Evolutionary conservation across 2,113 vertebrate genomes (phyloP).

Genomic region (Hucho hucho): DNA sequence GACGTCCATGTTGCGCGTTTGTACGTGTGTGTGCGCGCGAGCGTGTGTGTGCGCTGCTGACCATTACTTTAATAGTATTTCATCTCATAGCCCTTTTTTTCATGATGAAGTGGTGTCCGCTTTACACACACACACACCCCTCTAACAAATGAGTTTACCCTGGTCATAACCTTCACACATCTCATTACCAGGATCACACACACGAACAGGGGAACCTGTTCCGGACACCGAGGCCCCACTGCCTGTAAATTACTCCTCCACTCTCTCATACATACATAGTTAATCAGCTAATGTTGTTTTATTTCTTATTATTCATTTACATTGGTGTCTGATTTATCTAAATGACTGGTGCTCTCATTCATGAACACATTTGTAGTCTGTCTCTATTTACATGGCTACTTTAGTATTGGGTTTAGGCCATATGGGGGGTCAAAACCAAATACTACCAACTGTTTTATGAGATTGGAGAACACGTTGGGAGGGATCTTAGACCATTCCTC

Average conservation of each 20-base stretch:
- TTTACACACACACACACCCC: conserved; percentile 22
- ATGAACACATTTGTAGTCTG: conserved; percentile 60
- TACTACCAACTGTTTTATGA: no score
- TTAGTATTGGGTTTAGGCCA: neutral
- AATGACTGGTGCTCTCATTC: conserved; percentile 46
- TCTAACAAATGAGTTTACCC: conserved; percentile 74
- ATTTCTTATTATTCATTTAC: conserved; percentile 73
- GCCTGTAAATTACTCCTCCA: conserved; percentile 68
- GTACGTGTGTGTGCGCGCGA: conserved; percentile 17
- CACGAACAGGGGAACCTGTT: conserved; percentile 61
- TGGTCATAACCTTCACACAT: conserved; percentile 76
- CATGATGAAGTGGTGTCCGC: conserved; percentile 29
- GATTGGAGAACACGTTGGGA: no score
- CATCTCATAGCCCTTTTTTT: conserved; percentile 48
- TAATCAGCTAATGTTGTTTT: conserved; percentile 76
- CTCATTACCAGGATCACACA: conserved; percentile 72
- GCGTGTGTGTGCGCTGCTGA: conserved; percentile 38
- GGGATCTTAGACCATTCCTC: no score
- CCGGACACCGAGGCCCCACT: conserved; percentile 62
- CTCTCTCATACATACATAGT: conserved; percentile 70
- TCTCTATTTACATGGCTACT: conserved; percentile 60
- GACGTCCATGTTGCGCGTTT: conserved; percentile 54
- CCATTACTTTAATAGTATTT: conserved; percentile 63
- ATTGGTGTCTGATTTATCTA: conserved; percentile 69
- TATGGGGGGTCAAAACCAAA: no score